Evolutionary conservation across 2,888 invertebrate species (phyloP).

Genomic region (Hydriomena furcata): DNA sequence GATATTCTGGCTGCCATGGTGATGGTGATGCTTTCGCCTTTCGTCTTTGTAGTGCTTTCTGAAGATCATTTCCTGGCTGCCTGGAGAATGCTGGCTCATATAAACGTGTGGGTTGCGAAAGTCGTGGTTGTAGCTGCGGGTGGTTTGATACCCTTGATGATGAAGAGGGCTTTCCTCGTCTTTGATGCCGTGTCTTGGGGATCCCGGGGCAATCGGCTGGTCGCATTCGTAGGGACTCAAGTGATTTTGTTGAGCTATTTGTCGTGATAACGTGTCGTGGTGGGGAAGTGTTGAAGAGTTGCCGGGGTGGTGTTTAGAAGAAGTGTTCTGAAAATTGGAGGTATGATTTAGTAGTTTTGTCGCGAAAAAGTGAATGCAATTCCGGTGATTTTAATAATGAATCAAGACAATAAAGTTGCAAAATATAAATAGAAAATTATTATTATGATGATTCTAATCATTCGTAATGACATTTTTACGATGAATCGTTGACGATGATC

Average conservation of each 20-base stretch:
- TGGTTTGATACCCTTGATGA: constrained; percentile 74
- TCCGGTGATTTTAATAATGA: neutral
- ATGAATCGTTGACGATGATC: constrained; percentile 10
- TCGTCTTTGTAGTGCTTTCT: constrained; percentile 77
- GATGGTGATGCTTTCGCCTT: constrained; percentile 75
- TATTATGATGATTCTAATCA: no score
- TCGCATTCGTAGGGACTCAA: constrained; percentile 82
- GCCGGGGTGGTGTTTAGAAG: constrained; percentile 90
- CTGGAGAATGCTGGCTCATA: constrained; percentile 77
- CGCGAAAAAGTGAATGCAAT: neutral
- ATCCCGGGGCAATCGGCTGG: constrained; percentile 71
- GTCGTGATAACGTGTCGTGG: constrained; percentile 83
- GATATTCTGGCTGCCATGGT: constrained; percentile 82
- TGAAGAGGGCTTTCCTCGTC: constrained; percentile 74
- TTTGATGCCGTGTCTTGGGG: constrained; percentile 71
- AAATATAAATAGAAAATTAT: no score
- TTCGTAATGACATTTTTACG: neutral
- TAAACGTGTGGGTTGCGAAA: constrained; percentile 76
- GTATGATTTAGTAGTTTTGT: neutral
- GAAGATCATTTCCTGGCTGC: constrained; percentile 75
- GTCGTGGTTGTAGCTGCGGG: constrained; percentile 77
- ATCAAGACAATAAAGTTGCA: no score
- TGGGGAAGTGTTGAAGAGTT: constrained; percentile 87
- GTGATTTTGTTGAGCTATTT: constrained; percentile 75
- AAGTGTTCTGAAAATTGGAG: constrained; percentile 88